Evolutionary conservation across 2,797 vertebrate species (phyloP), one percentile per base, ranked within the genome.

Genomic region (Paedocypris micromegethes): DNA sequence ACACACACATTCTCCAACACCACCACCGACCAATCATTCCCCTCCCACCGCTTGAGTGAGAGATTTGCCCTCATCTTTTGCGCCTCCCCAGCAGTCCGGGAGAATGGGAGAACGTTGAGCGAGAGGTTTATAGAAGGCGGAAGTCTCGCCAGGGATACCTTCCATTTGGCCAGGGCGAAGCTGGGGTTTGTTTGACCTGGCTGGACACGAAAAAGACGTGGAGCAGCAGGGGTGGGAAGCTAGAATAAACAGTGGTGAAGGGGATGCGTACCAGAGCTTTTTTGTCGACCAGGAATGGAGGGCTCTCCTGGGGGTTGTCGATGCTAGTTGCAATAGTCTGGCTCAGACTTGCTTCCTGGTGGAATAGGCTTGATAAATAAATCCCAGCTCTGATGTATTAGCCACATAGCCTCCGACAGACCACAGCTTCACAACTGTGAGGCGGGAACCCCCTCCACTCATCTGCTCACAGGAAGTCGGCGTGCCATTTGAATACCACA

Each of bases 271-370:
- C 66, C 82, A 63, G 88, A 76, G 84, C 88, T 88, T 23, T 91
- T 86, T 88, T 90, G 89, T 85, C 89, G 88, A 83, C 82, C 88
- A 84, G 86, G 91, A 88, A 92, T 90, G 87, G 86, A 88, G 84
- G 74, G 82, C 86, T 87, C 89, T 84, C 86, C 72, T 54, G 78
- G 86, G 76, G 67, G 50, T 51, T 56, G 75, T 71, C 64, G 23
- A 58, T 4, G 49, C 58, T 77, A 84, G 87, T 88, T 85, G 88
- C 90, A 87, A 89, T 87, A 84, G 85, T 79, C 81, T 84, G 83
- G 88, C 84, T 89, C 81, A 79, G 86, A 84, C 84, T 82, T 77
- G 86, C 83, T 90, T 93, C 87, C 86, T 86, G 86, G 82, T 88
- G 82, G 85, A 85, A 84, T 82, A 82, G 80, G 85, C 89, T 85